phyloP scores from a whole-genome alignment of 2,888 invertebrate genomes.

The Euclidia mi region DNA sequence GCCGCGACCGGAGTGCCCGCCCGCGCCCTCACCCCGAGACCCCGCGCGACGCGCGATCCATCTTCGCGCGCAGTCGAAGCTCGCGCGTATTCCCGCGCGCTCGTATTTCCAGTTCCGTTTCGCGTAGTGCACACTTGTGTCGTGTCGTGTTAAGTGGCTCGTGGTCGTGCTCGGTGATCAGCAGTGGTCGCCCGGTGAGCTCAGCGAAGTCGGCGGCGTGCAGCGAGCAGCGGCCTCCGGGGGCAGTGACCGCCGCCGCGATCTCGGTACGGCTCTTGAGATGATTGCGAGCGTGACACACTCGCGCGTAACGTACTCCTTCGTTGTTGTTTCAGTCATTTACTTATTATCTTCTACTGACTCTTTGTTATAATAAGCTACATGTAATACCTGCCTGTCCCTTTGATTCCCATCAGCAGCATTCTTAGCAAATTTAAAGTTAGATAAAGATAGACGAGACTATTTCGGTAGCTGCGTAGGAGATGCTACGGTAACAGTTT shows the following conservation, averaged over 20 bases:
- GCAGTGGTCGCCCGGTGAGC: constrained; percentile 11
- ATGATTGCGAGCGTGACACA: constrained; percentile 50
- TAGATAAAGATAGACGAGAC: not conserved
- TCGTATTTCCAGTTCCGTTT: constrained; percentile 17
- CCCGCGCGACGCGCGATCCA: constrained; percentile 14
- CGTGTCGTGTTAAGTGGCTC: constrained; percentile 13
- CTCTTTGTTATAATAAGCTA: not conserved
- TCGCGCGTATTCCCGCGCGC: constrained; percentile 26
- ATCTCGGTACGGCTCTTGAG: constrained; percentile 63
- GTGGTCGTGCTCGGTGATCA: constrained; percentile 15
- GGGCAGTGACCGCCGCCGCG: constrained; percentile 77
- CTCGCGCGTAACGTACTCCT: constrained; percentile 36
- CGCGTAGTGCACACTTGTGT: constrained; percentile 11
- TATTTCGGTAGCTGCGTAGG: constrained; percentile 29
- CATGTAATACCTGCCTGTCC: not conserved
- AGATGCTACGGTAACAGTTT: constrained; percentile 24
- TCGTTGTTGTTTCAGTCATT: constrained; percentile 20
- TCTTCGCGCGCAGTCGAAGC: constrained; percentile 21
- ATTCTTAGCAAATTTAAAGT: not conserved
- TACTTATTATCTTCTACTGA: not conserved
- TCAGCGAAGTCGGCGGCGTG: constrained; percentile 5
- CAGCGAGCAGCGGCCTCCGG: constrained; percentile 49
- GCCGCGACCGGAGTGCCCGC: not conserved
- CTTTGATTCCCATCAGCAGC: no score
- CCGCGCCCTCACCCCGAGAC: constrained; percentile 15